These are phyloP conservation scores for Chelonus formosanus DNA, from an alignment of 2,888 invertebrate genomes.

Conservation along the genomic window DNA sequence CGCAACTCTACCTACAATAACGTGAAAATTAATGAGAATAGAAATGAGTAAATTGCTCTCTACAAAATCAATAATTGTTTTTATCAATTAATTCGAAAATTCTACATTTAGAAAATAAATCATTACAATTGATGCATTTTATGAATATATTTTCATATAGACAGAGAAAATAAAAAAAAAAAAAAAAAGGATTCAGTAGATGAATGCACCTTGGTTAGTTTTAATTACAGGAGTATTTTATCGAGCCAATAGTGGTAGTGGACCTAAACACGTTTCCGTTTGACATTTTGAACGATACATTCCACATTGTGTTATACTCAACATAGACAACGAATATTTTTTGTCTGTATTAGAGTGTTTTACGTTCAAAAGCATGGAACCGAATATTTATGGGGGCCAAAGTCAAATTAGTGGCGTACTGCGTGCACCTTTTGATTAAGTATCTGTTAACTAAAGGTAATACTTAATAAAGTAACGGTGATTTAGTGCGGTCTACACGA, in stretches of 20 bases:
- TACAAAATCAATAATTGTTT: too few species aligned
- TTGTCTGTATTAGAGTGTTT: constrained; percentile 18
- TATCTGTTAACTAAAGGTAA: constrained; percentile 66
- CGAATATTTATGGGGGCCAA: constrained; percentile 65
- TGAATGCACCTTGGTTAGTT: constrained; percentile 46
- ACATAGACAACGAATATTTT: constrained; percentile 16
- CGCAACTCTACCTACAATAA: constrained; percentile 51
- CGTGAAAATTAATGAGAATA: constrained; percentile 47
- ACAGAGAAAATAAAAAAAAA: too few species aligned
- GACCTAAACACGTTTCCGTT: constrained; percentile 49
- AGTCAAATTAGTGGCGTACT: constrained; percentile 66
- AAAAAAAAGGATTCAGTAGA: constrained; percentile 2
- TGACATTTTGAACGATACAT: constrained; percentile 53
- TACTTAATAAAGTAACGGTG: constrained; percentile 66
- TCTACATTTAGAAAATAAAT: too few species aligned
- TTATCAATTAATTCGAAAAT: too few species aligned
- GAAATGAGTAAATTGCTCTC: constrained; percentile 3
- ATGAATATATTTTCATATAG: too few species aligned
- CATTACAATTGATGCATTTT: too few species aligned
- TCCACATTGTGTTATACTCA: neutral
- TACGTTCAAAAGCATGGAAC: constrained; percentile 46
- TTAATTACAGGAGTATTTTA: constrained; percentile 64
- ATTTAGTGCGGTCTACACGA: constrained; percentile 56
- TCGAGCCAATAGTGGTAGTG: constrained; percentile 56
- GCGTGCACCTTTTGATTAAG: constrained; percentile 66